Base-by-base conservation (phyloP, 2,888 invertebrate species). In the Pyralis farinalis region DNA sequence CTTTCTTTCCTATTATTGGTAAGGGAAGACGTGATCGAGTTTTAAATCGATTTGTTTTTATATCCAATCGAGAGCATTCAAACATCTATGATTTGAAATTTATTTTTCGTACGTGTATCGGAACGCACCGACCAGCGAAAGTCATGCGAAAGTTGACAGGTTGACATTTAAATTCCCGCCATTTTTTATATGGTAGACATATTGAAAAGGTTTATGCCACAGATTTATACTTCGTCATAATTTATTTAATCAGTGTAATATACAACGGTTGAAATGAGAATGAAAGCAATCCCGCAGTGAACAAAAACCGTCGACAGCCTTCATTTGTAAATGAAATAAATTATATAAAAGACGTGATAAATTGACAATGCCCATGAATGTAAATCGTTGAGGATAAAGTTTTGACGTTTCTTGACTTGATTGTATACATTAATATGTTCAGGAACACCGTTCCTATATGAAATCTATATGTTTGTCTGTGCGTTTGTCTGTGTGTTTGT, bases 41-140 rank as follows among this genome's bases (percentile, higher is more conserved):
- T n/a, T 20, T 9, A 28, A 34, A 35, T 49, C 45, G 43, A 53
- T 55, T 55, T 37, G 31, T 42, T 53, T 53, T 53, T 49, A 39
- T 34, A 34, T 29, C 12, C 32, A 51, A 48, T 44, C 38, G 42
- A 47, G 37, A 49, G 46, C 45, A 38, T 37, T 30, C 10, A 33
- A 34, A 29, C 34, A 30, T 22, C 29, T 16, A 12, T 31, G 22
- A 25, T 25, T 9, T n/a, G n/a, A n/a, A n/a, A n/a, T n/a, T 16
- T 28, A 16, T 16, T 28, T 16, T 37, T 16, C 7, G 35, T 45
- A 53, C 58, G 57, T 58, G 55, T 45, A 46, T 43, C 35, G 43
- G 57, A 49, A 51, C 47, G 25, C 7, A 10, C 2, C 7, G 12
- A 9, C 3, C 7, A 11, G 52, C 36, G 44, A 45, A 45, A 45